Conservation (phyloP, 2,888 invertebrate species). For the Norana najaformis region DNA sequence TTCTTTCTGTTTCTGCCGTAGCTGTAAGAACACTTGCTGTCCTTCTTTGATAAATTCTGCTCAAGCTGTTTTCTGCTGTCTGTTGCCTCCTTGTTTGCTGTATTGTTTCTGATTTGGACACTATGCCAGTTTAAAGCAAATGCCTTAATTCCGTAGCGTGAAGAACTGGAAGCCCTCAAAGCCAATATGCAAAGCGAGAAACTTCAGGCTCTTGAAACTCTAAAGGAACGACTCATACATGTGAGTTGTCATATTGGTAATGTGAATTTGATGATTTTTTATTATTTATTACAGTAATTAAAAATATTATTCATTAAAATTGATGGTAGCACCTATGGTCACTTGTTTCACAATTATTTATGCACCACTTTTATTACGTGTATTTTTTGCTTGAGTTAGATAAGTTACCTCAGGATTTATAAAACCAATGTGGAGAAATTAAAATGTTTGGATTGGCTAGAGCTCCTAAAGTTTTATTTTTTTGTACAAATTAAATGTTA, state of each 20-base stretch:
- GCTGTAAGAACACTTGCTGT: too few species aligned
- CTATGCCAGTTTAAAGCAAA: not conserved
- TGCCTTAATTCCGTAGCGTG: not conserved
- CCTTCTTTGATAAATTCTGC: too few species aligned
- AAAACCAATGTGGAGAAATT: too few species aligned
- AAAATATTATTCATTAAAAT: not conserved
- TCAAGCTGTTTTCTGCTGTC: too few species aligned
- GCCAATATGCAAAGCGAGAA: slow-evolving; percentile 8
- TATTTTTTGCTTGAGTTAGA: too few species aligned
- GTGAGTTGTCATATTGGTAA: not conserved
- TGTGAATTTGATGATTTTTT: not conserved
- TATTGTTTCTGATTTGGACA: not conserved
- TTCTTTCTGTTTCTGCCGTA: too few species aligned
- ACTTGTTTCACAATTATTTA: too few species aligned
- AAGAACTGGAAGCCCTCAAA: slow-evolving; percentile 4
- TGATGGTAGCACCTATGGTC: not conserved
- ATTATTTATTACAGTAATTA: not conserved
- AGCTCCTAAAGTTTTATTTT: too few species aligned
- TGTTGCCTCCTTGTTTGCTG: too few species aligned
- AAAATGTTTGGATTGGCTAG: too few species aligned
- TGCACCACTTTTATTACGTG: not conserved
- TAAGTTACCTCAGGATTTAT: too few species aligned
- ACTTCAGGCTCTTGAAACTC: slow-evolving; percentile 21
- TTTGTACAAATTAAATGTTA: too few species aligned
- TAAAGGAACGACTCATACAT: slow-evolving; percentile 4